Base-by-base conservation (phyloP, 2,888 invertebrate genomes). In the Ennomos fuscantarius region DNA sequence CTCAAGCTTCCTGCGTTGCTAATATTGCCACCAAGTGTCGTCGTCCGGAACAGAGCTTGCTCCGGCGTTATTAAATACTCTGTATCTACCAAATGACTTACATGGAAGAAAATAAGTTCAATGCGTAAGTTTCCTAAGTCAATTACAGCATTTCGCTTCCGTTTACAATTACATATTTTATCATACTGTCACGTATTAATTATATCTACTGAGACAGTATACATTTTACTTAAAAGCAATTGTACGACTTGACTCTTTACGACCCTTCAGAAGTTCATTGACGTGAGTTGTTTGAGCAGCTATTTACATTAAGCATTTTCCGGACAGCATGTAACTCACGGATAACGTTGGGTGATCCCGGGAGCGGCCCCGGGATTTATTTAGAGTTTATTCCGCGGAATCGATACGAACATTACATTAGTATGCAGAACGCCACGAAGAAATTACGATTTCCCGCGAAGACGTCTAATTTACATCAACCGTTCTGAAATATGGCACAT, bases 331-430 rank as follows among this genome's bases (percentile, higher is more conserved):
- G 31, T 5, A 6, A 24, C 24, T 6, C 24, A 6, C 5, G 10
- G n/a, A 48, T 34, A 24, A 32, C 32, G 32, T 41, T 33, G 43
- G 35, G 36, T 48, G 54, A 63, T 56, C 52, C 53, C 45, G 46
- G 8, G 44, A 43, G 41, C 45, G 41, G 15, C 48, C 55, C 60
- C 63, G 43, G 48, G 33, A 55, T 68, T 68, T 65, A 68, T 64
- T 58, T 62, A 53, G 35, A 55, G 60, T 53, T 65, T 63, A 65
- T 53, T 66, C 45, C 54, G 51, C 36, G 61, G 60, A 69, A 68
- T 74, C 72, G 63, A 74, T 73, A 69, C 62, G 41, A 39, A 53
- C 47, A 57, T 55, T 55, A 65, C 63, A 73, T 74, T 70, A 72
- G 72, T 70, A 75, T 73, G 70, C 75, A 50, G 58, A 57, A 56